phyloP scores from a whole-genome alignment of 2,113 vertebrate genomes.

The Trogon melanurus region DNA sequence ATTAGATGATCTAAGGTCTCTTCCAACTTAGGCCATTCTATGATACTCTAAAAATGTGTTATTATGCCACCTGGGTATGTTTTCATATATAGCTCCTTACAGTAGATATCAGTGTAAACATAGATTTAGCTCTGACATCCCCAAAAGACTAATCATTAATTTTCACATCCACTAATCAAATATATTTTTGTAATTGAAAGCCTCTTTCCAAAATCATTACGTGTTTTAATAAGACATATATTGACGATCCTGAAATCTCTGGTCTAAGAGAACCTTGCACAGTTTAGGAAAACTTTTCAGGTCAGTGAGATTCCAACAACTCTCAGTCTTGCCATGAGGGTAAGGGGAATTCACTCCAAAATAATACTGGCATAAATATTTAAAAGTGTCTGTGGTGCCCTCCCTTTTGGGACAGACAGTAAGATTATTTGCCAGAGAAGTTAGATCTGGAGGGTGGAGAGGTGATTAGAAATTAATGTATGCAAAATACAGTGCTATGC shows the following conservation, averaged over 20 bases:
- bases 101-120: background rate
- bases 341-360: background rate
- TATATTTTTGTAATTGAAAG: background rate
- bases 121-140: background rate
- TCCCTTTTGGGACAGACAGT: background rate
- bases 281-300: background rate
- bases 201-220: background rate
- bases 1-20: too few relatives aligned
- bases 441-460: background rate
- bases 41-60: background rate
- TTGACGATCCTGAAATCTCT: background rate
- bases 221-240: background rate
- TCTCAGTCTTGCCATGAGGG: background rate
- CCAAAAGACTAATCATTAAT: background rate
- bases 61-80: background rate
- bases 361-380: background rate
- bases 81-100: background rate
- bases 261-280: background rate
- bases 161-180: background rate
- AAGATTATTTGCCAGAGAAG: background rate
- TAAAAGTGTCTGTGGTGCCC: background rate
- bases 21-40: too few relatives aligned
- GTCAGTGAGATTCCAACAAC: background rate
- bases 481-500: background rate
- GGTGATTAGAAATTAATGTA: background rate